These are phyloP conservation scores for Labeo catla DNA, from an alignment of 2,113 vertebrate genomes.

Conservation along the genomic window DNA sequence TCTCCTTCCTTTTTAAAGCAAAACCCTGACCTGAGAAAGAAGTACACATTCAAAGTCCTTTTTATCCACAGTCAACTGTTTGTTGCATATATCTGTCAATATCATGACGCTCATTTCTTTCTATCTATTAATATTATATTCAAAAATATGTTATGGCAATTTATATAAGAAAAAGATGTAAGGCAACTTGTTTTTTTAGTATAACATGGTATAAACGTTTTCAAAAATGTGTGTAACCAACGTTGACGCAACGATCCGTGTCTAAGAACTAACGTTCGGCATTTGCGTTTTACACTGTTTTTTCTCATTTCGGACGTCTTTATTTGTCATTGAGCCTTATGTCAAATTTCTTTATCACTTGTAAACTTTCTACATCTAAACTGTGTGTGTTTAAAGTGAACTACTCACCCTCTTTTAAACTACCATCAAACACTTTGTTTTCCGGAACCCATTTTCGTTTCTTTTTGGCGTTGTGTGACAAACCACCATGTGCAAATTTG, in stretches of 20 bases:
- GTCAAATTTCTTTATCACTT: background rate
- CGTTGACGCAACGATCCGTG: background rate
- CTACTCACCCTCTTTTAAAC: conserved; percentile 83
- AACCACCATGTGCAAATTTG: background rate
- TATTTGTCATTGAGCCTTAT: background rate
- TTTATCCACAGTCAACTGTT: background rate
- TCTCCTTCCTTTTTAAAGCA: conserved; percentile 87
- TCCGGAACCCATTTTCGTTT: conserved; percentile 80
- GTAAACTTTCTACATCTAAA: background rate
- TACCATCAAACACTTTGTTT: conserved; percentile 78
- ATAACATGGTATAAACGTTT: background rate
- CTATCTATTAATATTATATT: background rate
- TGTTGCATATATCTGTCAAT: background rate
- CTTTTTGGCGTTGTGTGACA: conserved; percentile 51
- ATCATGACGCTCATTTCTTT: background rate
- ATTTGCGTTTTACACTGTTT: background rate
- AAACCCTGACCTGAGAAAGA: conserved; percentile 84
- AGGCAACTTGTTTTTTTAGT: background rate
- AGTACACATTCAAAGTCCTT: background rate
- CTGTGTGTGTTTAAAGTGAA: background rate
- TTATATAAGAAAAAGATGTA: background rate
- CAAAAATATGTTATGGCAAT: background rate
- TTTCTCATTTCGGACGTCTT: background rate
- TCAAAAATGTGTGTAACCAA: background rate
- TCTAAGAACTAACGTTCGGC: background rate